Percentiles rank a stretch among this genome's conserved stretches.
Conservation (phyloP, 2,797 vertebrate species). For the Megalops cyprinoides region DNA sequence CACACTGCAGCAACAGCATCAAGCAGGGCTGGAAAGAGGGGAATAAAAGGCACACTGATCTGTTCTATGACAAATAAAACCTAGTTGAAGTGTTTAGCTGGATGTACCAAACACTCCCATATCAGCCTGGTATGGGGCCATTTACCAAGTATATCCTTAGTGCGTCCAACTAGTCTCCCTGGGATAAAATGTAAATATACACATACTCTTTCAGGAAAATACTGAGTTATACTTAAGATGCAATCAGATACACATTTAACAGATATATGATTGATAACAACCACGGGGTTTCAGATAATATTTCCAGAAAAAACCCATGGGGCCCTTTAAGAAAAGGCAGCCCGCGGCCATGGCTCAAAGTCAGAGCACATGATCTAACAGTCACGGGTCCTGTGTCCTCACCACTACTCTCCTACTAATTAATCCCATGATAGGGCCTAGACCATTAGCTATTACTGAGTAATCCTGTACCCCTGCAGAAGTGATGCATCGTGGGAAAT, state of each 20-base stretch:
- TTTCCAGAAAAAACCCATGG: no score
- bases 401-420: neutral
- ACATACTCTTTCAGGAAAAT: neutral
- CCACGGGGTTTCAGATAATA: no score
- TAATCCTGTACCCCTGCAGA: neutral
- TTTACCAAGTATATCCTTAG: neutral
- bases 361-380: neutral
- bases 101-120: neutral
- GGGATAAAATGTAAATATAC: no score
- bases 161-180: neutral
- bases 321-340: neutral
- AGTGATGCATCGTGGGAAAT: neutral
- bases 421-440: neutral
- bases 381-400: neutral
- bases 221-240: neutral
- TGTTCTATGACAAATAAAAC: neutral
- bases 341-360: neutral
- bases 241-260: no score
- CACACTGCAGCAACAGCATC: no score
- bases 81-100: neutral
- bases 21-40: no score
- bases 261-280: no score
- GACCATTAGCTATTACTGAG: neutral
- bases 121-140: neutral
- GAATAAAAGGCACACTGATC: conserved; percentile 10